Percentiles rank a stretch among this genome's conserved stretches.
These are phyloP conservation scores for Brachyhypopomus occidentalis DNA, from an alignment of 2,113 vertebrate genomes.

Conservation along the genomic window DNA sequence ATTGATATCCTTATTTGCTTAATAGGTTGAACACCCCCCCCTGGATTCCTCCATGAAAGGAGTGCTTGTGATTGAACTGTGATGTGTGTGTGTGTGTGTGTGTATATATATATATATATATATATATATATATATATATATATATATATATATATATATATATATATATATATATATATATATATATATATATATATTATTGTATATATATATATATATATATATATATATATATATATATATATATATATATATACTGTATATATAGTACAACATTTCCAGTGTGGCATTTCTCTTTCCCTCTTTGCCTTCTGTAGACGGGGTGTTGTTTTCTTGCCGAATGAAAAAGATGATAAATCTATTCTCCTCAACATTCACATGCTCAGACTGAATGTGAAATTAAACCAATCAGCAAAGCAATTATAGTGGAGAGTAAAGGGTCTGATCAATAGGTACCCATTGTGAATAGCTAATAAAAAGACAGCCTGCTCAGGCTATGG, in stretches of 20 bases:
- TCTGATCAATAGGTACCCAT: constrained; percentile 49
- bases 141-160: too few relatives aligned
- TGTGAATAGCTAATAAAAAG: constrained; percentile 52
- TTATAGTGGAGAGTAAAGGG: constrained; percentile 37
- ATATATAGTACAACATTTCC: constrained; percentile 3
- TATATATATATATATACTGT: too few relatives aligned
- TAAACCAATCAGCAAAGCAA: constrained; percentile 54
- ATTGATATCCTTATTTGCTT: constrained; percentile 79
- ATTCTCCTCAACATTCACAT: constrained; percentile 39
- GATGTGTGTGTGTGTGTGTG: too few relatives aligned
- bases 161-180: too few relatives aligned
- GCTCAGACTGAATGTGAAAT: constrained; percentile 55
- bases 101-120: too few relatives aligned
- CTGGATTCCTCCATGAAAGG: constrained; percentile 59
- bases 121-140: too few relatives aligned
- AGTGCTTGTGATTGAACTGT: constrained; percentile 33
- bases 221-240: too few relatives aligned
- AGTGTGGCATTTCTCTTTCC: constrained; percentile 13
- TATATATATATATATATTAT: too few relatives aligned
- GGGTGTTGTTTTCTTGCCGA: constrained; percentile 22
- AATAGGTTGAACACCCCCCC: constrained; percentile 66
- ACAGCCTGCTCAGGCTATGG: constrained; percentile 41
- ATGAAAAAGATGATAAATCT: constrained; percentile 46
- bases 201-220: too few relatives aligned
- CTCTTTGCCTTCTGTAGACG: constrained; percentile 35